Base-by-base conservation (phyloP, 2,888 invertebrate genomes). In the Hydriomena furcata region DNA sequence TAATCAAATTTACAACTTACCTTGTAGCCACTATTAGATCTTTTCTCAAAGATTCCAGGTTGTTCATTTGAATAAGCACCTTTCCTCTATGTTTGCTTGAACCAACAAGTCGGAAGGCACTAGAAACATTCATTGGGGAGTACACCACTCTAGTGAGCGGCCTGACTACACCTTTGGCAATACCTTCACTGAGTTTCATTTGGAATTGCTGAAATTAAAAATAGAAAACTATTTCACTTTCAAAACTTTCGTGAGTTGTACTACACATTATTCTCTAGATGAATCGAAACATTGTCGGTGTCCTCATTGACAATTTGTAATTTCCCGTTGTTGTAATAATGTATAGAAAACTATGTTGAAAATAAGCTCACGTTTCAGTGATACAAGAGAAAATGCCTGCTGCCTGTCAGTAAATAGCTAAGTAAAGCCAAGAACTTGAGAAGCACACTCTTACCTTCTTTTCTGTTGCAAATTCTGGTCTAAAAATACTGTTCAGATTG, bases 91-190 rank as follows among this genome's bases (percentile, higher is more conserved):
- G 96, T 71, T 94, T 95, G 23, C 95, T 92, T 0, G 87, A 77
- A 0, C 91, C 85, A 82, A 94, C 84, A 0, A 87, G 85, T 51
- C 68, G 85, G 71, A 95, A 95, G 0, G 95, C 95, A 48, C 89
- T 84, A 67, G 95, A 94, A 0, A 95, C 77, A 63, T 95, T 91
- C 44, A 92, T 84, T 8, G 84, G 86, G 3, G 85, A 71, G 69
- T 95, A 97, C 3, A 94, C 85, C 0, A 92, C 92, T 11, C 92
- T 84, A 2, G 83, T 84, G 0, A 97, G 82, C 0, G 97, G 96
- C 65, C 91, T 92, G 0, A 97, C 92, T 1, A 91, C 91, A 1
- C 95, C 95, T 10, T 71, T 83, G 20, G 87, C 76, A 25, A 97
- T 92, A 3, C 95, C 95, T 30, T 93, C 83, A 1, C 82, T 66